Evolutionary conservation across 2,797 vertebrate species (phyloP), one percentile per base, ranked within the genome.

Genomic region (Pseudopleuronectes americanus): DNA sequence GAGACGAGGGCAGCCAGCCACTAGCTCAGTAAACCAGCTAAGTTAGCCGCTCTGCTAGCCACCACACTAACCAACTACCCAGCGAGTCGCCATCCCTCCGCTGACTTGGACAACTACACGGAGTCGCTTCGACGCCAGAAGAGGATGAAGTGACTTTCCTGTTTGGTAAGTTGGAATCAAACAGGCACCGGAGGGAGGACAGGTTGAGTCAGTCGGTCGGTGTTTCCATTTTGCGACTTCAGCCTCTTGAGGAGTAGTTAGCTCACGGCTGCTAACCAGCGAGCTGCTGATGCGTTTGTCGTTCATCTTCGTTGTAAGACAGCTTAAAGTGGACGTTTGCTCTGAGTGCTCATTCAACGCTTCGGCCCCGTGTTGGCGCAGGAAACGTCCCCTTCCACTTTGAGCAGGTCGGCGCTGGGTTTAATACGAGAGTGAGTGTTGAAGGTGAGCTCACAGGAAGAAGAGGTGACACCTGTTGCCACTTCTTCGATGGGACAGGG

Each of bases 161-260:
- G 26, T 53, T 74, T 2, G 90, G 91, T 93, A 80, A 92, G 91
- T 93, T 90, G 60, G 47, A 66, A 72, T 80, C 66, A 54, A 77
- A 77, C 66, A 56, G 6, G 23, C 14, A 17, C n/a, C 41, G 52
- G 72, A 64, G 75, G 14, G 70, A 67, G 75, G 17, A 72, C 90
- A 79, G 87, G 76, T 90, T 81, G 81, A 71, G 48, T 72, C 74
- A 26, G 14, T 48, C 47, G 6, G 17, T 21, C 47, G 10, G 14
- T 87, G 84, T 86, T 90, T 89, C 90, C 87, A 86, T 89, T 88
- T 90, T 88, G 87, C 51, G 77, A 86, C 47, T 48, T 4, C 47
- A 45, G 43, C 43, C 43, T 45, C 43, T 45, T 45, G 68, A 88
- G 86, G 79, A 83, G 79, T 85, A 17, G 88, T 87, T 92, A 90